A percentile compares a stretch with the other conserved stretches of the same genome.
phyloP scores from a whole-genome alignment of 2,113 vertebrate genomes.

The Aldabrachelys gigantea region DNA sequence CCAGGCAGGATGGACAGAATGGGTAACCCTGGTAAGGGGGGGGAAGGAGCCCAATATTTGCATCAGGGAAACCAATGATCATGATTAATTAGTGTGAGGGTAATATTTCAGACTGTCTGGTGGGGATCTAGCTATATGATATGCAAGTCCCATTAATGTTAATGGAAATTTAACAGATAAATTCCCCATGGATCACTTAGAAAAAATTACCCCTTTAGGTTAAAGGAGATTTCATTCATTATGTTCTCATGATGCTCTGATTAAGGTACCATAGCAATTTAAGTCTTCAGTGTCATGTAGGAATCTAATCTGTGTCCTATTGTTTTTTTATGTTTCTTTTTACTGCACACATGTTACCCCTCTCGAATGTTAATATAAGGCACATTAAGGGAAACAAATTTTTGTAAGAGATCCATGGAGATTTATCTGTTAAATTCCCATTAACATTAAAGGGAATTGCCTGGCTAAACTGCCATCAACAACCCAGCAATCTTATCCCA shows the following conservation, averaged over 20 bases:
- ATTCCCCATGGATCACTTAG: constrained; percentile 60
- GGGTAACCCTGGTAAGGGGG: not conserved
- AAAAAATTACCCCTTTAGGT: constrained; percentile 68
- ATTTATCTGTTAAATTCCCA: constrained; percentile 57
- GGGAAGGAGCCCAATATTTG: constrained; percentile 60
- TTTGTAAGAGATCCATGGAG: constrained; percentile 54
- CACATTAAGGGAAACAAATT: constrained; percentile 53
- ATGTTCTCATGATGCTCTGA: constrained; percentile 36
- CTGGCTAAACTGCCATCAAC: not conserved
- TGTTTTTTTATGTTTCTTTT: constrained; percentile 18
- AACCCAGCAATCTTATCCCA: constrained; percentile 12
- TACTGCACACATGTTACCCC: constrained; percentile 44
- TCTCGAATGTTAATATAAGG: constrained; percentile 54
- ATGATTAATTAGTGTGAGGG: constrained; percentile 55
- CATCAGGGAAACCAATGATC: constrained; percentile 50
- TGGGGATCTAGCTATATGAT: constrained; percentile 51
- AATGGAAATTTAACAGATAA: constrained; percentile 71
- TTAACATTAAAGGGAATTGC: constrained; percentile 54
- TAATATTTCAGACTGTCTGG: constrained; percentile 38
- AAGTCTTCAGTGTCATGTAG: constrained; percentile 28
- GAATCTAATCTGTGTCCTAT: constrained; percentile 45
- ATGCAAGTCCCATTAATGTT: constrained; percentile 61
- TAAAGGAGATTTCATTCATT: constrained; percentile 65
- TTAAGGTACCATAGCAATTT: constrained; percentile 9
- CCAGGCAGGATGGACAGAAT: too few relatives aligned